Evolutionary conservation across 2,113 vertebrate genomes (phyloP).

Genomic region (Dromas ardeola): DNA sequence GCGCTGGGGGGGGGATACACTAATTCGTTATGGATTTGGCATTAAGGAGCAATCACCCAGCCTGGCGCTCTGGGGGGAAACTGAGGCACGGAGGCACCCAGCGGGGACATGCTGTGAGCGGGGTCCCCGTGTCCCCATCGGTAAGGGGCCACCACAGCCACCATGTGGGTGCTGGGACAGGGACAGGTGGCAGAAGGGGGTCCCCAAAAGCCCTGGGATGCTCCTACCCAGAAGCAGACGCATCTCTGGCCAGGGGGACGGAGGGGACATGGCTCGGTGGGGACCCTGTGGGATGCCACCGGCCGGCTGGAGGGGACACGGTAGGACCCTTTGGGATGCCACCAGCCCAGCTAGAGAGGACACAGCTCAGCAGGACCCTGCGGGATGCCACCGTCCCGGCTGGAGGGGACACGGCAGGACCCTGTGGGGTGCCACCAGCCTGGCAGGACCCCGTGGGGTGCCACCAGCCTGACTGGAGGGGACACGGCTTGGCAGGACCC

Average conservation of each 20-base stretch:
- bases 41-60: background rate
- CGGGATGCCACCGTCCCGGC: background rate
- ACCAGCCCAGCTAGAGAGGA: no score
- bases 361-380: no score
- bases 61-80: background rate
- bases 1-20: background rate
- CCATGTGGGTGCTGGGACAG: accelerated
- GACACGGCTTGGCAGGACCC: background rate
- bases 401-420: background rate
- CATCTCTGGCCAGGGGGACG: background rate
- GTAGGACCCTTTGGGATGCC: background rate
- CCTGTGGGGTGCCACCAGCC: background rate
- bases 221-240: background rate
- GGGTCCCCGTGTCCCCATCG: background rate
- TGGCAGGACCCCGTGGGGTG: background rate
- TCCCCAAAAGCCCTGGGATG: background rate
- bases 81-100: background rate
- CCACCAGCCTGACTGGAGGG: background rate
- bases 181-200: background rate
- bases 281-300: no score
- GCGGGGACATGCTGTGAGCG: background rate
- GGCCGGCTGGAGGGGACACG: no score
- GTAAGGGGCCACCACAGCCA: background rate
- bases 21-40: background rate
- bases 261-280: background rate